Conservation (phyloP, 2,113 vertebrate genomes). For the Pelodiscus sinensis region DNA sequence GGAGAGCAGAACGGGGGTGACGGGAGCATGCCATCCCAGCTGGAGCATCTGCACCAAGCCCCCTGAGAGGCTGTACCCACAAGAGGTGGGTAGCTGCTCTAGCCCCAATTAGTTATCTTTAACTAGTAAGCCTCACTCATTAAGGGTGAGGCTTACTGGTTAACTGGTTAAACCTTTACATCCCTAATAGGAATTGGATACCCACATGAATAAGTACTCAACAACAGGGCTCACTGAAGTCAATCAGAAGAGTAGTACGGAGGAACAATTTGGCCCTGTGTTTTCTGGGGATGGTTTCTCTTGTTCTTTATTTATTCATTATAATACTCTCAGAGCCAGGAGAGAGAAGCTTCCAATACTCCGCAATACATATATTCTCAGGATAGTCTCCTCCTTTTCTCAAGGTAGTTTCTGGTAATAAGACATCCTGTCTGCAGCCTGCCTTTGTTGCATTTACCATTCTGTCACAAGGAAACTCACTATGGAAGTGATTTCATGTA, state of each 20-base stretch:
- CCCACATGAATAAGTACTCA: not conserved
- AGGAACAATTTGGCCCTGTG: not conserved
- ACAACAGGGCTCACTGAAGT: fast-evolving
- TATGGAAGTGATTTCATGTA: not conserved
- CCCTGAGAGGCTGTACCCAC: too few species aligned
- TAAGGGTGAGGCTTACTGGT: too few species aligned
- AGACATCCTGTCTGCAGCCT: not conserved
- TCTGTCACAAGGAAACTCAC: not conserved
- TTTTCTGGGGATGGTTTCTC: fast-evolving
- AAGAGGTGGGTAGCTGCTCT: too few species aligned
- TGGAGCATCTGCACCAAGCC: too few species aligned
- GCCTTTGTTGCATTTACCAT: not conserved
- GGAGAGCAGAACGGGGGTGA: too few species aligned
- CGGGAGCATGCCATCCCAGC: too few species aligned
- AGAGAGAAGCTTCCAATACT: not conserved
- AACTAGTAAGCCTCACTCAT: too few species aligned
- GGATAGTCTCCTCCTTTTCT: not conserved
- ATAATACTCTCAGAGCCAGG: not conserved
- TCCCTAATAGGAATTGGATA: not conserved
- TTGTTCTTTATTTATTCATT: not conserved
- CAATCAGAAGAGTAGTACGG: not conserved
- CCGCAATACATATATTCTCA: not conserved
- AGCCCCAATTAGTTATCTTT: too few species aligned
- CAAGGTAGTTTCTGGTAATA: not conserved
- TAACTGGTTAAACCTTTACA: too few species aligned